Evolutionary conservation across 2,797 vertebrate genomes (phyloP), one percentile per base, ranked within the genome.

Genomic region (Enteromius radiatus): DNA sequence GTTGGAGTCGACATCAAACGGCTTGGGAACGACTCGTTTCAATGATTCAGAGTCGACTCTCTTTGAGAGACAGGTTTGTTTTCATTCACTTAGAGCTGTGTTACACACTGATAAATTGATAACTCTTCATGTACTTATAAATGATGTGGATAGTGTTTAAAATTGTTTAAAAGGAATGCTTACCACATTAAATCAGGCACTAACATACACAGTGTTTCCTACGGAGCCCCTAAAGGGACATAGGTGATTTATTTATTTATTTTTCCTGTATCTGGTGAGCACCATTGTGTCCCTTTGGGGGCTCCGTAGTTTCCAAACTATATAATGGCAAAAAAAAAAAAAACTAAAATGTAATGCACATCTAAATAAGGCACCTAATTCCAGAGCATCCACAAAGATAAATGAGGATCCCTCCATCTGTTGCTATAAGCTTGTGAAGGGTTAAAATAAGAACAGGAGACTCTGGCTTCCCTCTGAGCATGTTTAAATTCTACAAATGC

Each of bases 351-450:
- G 19, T 21, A 31, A 31, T 3, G 4, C 15, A 43, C 2, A 23
- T 38, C 17, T 49, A 19, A 76, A 76, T 5, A 38, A 1, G 54
- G 11, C 52, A 43, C n/a, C 12, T 79, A 28, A 80, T 47, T 59
- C 41, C 38, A 70, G 64, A 68, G 36, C 15, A 10, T 70, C 36
- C 31, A 56, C 4, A 69, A 15, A 36, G 17, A 3, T 71, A 63
- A 33, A 49, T 12, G 36, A 56, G 52, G 47, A 2, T n/a, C 26
- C 49, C 11, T 12, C 21, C 79, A 63, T 41, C 68, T 81, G 79
- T 56, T 47, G 23, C 10, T 21, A 17, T 70, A 38, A 45, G 79
- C 68, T 81, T 73, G 41, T 81, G 4, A 52, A 61, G 38, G 38
- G 65, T 80, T 61, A 17, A 71, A 38, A 26, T 52, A 71, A 69